Base-by-base conservation (phyloP, 2,888 invertebrate species). In the Malthinus flaveolus region DNA sequence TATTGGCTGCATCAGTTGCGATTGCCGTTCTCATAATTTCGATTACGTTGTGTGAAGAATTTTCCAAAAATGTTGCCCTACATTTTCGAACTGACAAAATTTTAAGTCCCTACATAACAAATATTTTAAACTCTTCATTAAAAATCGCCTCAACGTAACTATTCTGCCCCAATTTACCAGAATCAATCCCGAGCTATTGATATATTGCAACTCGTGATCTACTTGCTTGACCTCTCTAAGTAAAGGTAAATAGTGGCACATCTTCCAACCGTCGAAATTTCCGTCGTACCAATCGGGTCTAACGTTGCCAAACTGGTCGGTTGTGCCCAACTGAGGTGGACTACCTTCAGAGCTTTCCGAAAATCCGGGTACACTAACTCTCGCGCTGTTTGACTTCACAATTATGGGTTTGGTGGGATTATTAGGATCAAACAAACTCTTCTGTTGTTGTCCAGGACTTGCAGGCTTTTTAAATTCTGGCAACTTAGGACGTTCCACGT, bases 21-120 rank as follows among this genome's bases (percentile, higher is more conserved):
- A 87, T 84, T 63, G 84, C 85, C 75, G 89, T 90, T 65, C 93
- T 83, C 67, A 93, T 81, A 66, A 88, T 83, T 78, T 95, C 95
- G 65, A 95, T 93, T 62, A 93, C 87, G 74, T 90, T 90, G 75
- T 96, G 91, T 91, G 96, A 3, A 93, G 82, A 61, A 93, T 85
- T 78, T 94, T 95, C 96, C 96, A 96, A 76, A 96, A 87, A 73
- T 91, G 88, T 71, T 91, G 90, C 72, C 96, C 96, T 7, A 94
- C 87, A 73, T 94, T 93, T 72, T 93, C 90, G 37, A 88, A 84
- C 73, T 92, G 90, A 68, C 93, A 91, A 75, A 93, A 92, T 77
- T 92, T 93, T 56, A 95, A 83, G 77, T 95, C 93, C 39, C 87
- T 85, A 71, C 88, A 81, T 8, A 93, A 78, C 7, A 93, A 80